Conservation (phyloP, 2,797 vertebrate genomes). For the Enoplosus armatus region DNA sequence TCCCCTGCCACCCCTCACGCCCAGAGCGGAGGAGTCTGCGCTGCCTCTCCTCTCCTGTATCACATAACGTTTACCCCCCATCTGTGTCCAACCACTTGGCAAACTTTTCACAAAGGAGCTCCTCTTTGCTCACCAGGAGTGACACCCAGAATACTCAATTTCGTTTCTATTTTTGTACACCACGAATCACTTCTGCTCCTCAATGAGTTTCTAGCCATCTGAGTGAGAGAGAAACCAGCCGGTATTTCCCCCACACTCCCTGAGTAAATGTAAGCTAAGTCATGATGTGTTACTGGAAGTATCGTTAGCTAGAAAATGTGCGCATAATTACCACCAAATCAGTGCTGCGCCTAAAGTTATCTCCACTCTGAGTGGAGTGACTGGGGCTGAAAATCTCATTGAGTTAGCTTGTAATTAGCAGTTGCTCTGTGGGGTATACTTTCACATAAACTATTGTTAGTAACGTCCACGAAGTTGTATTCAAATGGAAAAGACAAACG, state of each 20-base stretch:
- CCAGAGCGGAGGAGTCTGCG: slow-evolving; percentile 45
- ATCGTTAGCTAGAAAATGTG: slow-evolving; percentile 31
- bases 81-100: slow-evolving; percentile 50
- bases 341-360: slow-evolving; percentile 21
- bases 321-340: background rate
- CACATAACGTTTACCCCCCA: slow-evolving; percentile 33
- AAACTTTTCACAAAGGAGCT: slow-evolving; percentile 69
- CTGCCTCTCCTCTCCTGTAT: slow-evolving; percentile 56
- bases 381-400: background rate
- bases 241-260: slow-evolving; percentile 27
- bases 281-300: slow-evolving; percentile 33
- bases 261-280: slow-evolving; percentile 34
- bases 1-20: slow-evolving; percentile 67
- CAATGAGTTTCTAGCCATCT: slow-evolving; percentile 21
- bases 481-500: slow-evolving; percentile 17
- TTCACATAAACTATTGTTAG: slow-evolving; percentile 20
- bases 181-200: slow-evolving; percentile 34
- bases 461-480: slow-evolving; percentile 17
- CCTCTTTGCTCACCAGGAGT: slow-evolving; percentile 39
- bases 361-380: slow-evolving; percentile 1
- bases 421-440: background rate
- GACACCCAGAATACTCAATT: slow-evolving; percentile 44
- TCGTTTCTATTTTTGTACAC: slow-evolving; percentile 43
- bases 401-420: slow-evolving; percentile 21
- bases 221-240: slow-evolving; percentile 33